Evolutionary conservation across 2,797 vertebrate species (phyloP), one percentile per base, ranked within the genome.

Genomic region (Synaphobranchus kaupii): DNA sequence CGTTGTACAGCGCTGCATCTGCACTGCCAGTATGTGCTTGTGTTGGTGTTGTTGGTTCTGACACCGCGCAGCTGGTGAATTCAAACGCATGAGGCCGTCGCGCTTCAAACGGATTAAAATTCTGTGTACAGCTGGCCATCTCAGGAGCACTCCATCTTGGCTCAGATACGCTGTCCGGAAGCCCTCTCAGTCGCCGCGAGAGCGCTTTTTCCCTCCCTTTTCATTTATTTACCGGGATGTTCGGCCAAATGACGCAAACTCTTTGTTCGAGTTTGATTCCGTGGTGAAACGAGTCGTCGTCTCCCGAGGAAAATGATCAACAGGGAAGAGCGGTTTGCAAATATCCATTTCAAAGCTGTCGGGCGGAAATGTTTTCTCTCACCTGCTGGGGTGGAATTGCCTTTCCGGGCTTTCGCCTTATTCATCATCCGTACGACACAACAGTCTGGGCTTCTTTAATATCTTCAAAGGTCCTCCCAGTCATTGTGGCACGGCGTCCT

Each of bases 321-420:
- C 84, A 34, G 47, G 63, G 15, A 12, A 63, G 17, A 58, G 86
- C 25, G 80, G 50, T 58, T 83, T 48, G 83, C 58, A 76, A 83
- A 63, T 66, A 87, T 87, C 68, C 81, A 68, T 90, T 88, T 90
- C 88, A 87, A 86, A 87, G 80, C 87, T 83, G 9, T 80, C 63
- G 76, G 83, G 86, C 88, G 83, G 84, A 47, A 44, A 25, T 89
- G 84, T 89, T 90, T 91, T 86, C 87, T 87, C 68, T 83, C 82
- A 83, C 82, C 82, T 83, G 52, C 82, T 83, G 82, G 47, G 82
- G 47, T 56, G 50, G 52, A 56, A 83, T 83, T 83, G 82, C 12
- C 39, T 78, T 31, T 12, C 20, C 9, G n/a, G 80, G 31, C 31
- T 13, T 85, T 56, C 39, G 88, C 68, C 88, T 76, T 60, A 54